These are phyloP conservation scores for Melanotaenia maccullochi DNA, from an alignment of 2,797 vertebrate species.

Conservation along the genomic window DNA sequence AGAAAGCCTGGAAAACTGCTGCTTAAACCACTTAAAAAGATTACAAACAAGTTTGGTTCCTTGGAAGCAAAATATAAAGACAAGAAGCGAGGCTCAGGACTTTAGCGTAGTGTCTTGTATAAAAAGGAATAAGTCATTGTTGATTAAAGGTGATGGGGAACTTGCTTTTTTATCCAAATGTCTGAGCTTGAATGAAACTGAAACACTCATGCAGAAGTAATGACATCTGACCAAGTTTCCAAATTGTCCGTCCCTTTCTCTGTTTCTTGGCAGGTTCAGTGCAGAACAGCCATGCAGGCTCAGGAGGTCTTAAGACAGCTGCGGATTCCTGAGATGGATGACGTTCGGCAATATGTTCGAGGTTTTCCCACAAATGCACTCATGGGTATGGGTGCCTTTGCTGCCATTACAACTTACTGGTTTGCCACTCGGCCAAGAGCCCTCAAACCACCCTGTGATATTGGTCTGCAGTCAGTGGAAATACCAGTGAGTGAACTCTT, in stretches of 20 bases:
- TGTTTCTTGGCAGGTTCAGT: constrained; percentile 44
- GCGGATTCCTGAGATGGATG: constrained; percentile 91
- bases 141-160: not conserved
- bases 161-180: not conserved
- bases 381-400: constrained; percentile 94
- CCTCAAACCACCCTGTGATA: constrained; percentile 91
- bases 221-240: not conserved
- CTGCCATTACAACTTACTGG: constrained; percentile 96
- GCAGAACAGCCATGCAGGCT: constrained; percentile 81
- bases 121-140: not conserved
- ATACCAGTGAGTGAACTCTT: constrained; percentile 81
- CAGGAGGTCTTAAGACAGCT: constrained; percentile 93
- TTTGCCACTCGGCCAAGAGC: constrained; percentile 91
- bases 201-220: not conserved
- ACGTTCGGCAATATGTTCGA: constrained; percentile 91
- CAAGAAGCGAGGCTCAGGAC: not conserved
- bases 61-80: not conserved
- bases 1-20: not conserved
- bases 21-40: not conserved
- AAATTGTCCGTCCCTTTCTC: not conserved
- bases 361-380: constrained; percentile 90
- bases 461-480: constrained; percentile 91
- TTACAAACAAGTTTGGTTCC: not conserved
- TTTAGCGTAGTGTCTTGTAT: not conserved
- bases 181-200: not conserved